Evolutionary conservation across 2,113 vertebrate genomes (phyloP).

Genomic region (Seriola aureovittata): DNA sequence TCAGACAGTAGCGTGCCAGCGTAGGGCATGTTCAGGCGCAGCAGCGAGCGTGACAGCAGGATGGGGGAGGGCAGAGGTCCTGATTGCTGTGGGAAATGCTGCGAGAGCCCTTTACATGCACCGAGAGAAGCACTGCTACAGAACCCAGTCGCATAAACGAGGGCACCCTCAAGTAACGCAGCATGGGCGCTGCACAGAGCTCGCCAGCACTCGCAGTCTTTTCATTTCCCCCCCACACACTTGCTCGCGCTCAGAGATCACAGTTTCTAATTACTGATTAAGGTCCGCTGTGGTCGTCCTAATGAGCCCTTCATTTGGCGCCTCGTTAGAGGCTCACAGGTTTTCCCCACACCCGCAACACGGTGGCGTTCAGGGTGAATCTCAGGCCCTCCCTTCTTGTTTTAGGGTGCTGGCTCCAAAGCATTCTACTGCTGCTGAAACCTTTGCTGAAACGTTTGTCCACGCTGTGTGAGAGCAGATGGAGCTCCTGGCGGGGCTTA

Average conservation of each 20-base stretch:
- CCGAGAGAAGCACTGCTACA: constrained; percentile 49
- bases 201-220: constrained; percentile 58
- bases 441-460: background rate
- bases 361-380: constrained; percentile 16
- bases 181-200: constrained; percentile 42
- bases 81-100: constrained; percentile 62
- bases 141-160: constrained; percentile 60
- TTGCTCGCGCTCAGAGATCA: constrained; percentile 70
- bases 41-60: constrained; percentile 51
- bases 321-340: constrained; percentile 76
- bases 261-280: constrained; percentile 77
- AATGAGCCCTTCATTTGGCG: constrained; percentile 77
- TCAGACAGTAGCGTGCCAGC: constrained; percentile 24
- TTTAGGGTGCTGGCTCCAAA: constrained; percentile 30
- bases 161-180: constrained; percentile 71
- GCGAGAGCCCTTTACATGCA: constrained; percentile 55
- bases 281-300: constrained; percentile 71
- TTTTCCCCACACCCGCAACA: constrained; percentile 55
- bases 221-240: constrained; percentile 53
- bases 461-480: constrained; percentile 56
- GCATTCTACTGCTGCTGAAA: background rate
- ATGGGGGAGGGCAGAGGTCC: constrained; percentile 40
- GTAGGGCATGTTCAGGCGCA: constrained; percentile 31
- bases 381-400: constrained; percentile 45
- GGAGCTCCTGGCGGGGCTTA: constrained; percentile 52